These are phyloP conservation scores for Hepsetus odoe DNA, from an alignment of 2,113 vertebrate genomes.

Conservation along the genomic window DNA sequence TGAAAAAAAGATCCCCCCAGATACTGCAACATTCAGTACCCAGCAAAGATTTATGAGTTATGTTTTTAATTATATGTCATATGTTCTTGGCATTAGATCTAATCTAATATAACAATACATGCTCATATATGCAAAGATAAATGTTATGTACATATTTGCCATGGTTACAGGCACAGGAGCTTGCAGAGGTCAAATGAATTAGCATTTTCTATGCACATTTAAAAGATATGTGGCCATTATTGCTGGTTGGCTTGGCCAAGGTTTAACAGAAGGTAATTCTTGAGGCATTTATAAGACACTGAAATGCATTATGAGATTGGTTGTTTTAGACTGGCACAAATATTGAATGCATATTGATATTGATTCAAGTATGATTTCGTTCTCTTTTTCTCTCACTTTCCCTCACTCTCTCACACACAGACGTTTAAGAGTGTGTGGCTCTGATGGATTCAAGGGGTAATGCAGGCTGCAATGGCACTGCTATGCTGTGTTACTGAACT, in stretches of 20 bases:
- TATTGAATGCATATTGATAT: not conserved
- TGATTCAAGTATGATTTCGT: not conserved
- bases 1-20: not conserved
- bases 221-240: not conserved
- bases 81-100: not conserved
- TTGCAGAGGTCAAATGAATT: not conserved
- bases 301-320: not conserved
- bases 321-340: not conserved
- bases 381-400: not conserved
- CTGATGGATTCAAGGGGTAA: conserved; percentile 48
- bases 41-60: not conserved
- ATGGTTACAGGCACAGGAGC: not conserved
- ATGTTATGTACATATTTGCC: not conserved
- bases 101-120: not conserved
- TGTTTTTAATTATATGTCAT: not conserved
- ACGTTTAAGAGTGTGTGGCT: not conserved
- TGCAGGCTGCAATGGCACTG: conserved; percentile 37
- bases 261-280: not conserved
- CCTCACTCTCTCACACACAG: not conserved
- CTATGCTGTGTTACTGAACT: conserved; percentile 37
- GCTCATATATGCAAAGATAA: not conserved
- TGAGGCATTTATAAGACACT: not conserved
- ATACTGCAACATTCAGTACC: not conserved
- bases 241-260: not conserved
- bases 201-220: not conserved